A percentile compares a stretch with the other conserved stretches of the same genome.
Evolutionary conservation across 2,797 vertebrate species (phyloP).

Genomic region (Carduelis carduelis): DNA sequence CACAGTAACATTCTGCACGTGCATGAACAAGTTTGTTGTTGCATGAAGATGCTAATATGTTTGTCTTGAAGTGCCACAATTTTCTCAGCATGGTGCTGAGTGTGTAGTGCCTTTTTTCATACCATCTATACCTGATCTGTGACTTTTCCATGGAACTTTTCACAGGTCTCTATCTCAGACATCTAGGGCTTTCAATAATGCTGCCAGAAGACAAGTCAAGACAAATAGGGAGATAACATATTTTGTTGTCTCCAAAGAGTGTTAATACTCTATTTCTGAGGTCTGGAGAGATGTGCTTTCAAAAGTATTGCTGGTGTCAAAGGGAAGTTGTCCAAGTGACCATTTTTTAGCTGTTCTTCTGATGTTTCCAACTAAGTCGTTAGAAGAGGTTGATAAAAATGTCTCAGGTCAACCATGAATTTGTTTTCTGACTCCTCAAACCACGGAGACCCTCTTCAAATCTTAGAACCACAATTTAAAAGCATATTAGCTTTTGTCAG

Average conservation of each 20-base stretch:
- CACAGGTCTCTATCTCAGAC: neutral
- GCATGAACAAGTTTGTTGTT: neutral
- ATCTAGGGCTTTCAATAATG: neutral
- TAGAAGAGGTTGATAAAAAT: neutral
- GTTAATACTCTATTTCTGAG: neutral
- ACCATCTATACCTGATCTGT: neutral
- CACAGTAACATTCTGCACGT: accelerated
- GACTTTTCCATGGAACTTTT: neutral
- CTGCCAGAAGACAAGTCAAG: neutral
- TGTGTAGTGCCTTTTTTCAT: neutral
- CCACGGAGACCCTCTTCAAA: neutral
- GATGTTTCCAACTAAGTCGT: neutral
- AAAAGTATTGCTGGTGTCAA: neutral
- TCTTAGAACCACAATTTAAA: neutral
- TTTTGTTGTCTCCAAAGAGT: neutral
- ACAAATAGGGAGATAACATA: neutral
- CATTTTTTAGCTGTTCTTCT: neutral
- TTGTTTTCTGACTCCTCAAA: neutral
- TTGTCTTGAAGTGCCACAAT: neutral
- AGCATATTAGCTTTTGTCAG: accelerated
- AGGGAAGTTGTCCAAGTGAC: neutral
- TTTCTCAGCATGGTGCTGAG: neutral
- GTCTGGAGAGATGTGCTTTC: neutral
- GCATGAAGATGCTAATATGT: neutral
- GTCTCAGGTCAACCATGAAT: neutral